Evolutionary conservation across 2,888 invertebrate genomes (phyloP), one percentile per base, ranked within the genome.

Genomic region (Nomada fucata): DNA sequence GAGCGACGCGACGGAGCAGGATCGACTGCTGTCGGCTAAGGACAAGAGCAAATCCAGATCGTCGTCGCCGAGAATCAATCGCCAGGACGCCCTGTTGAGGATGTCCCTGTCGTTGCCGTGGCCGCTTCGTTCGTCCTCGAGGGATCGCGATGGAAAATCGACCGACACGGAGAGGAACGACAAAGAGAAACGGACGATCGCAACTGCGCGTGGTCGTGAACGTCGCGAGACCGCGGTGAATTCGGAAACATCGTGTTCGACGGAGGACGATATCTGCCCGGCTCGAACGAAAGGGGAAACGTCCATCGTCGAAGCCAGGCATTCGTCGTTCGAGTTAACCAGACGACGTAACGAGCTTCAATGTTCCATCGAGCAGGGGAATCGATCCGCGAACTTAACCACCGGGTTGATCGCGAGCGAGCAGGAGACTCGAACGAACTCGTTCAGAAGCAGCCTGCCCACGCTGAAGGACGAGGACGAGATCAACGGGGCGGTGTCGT

Each of bases 21-120:
- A 69, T 47, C 75, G 52, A 0, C 44, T 26, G 2, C 23, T 57
- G 2, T 50, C 59, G n/a, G 52, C 52, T 3, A 86, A 87, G 20
- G 74, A 67, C 5, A 83, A 72, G 18, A 85, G 83, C 11, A 86
- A 82, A 67, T 86, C 87, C 10, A 88, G 86, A 65, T 86, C 89
- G 9, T 79, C 84, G 1, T 91, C 88, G 0, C 87, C 88, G 4
- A 88, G 84, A 59, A 36, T 79, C 11, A 76, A 61, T 13, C 78
- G 84, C 0, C 87, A 82, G 10, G 88, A 88, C 1, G 75, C 76
- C 0, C 57, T 86, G 0, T 36, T 76, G 13, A 80, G 84, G 1
- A 76, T 86, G 59, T 86, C 87, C 0, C 64, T 88, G 1, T 85
- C 88, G 3, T 44, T 88, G 11, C 85, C 86, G 2, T 88, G 87